These are phyloP conservation scores for Mizuhopecten yessoensis DNA, from an alignment of 1,140 invertebrate genomes.

Conservation along the genomic window DNA sequence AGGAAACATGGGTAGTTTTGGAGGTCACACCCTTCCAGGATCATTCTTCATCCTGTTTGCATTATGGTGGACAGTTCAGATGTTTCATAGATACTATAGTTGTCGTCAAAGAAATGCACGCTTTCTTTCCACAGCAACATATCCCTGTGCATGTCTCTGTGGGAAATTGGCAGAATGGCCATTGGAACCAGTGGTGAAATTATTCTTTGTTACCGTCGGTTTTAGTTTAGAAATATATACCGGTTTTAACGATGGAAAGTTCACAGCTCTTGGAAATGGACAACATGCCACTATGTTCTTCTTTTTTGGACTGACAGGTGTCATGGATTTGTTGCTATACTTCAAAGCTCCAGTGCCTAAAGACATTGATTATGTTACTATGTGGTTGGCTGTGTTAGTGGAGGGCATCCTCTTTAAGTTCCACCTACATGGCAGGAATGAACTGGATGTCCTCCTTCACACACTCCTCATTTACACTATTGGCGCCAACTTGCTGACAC, in stretches of 20 bases:
- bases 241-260: slow-evolving; percentile 80
- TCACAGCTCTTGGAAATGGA: slow-evolving; percentile 82
- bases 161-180: slow-evolving; percentile 73
- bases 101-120: slow-evolving; percentile 69
- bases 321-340: slow-evolving; percentile 82
- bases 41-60: slow-evolving; percentile 84
- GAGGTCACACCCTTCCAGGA: slow-evolving; percentile 84
- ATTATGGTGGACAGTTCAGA: slow-evolving; percentile 84
- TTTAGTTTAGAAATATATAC: slow-evolving; percentile 82
- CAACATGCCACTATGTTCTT: slow-evolving; percentile 86
- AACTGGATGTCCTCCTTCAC: slow-evolving; percentile 84
- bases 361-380: slow-evolving; percentile 83
- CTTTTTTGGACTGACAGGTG: slow-evolving; percentile 84
- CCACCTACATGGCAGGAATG: slow-evolving; percentile 84
- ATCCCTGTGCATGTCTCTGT: slow-evolving; percentile 77
- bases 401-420: slow-evolving; percentile 85
- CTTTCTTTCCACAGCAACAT: slow-evolving; percentile 80
- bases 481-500: slow-evolving; percentile 71
- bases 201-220: slow-evolving; percentile 80
- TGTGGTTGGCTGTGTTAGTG: slow-evolving; percentile 81
- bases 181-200: slow-evolving; percentile 83
- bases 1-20: slow-evolving; percentile 83
- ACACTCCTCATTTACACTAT: slow-evolving; percentile 84
- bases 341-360: slow-evolving; percentile 81
- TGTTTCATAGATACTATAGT: slow-evolving; percentile 79